Conservation (phyloP, 2,888 invertebrate genomes). For the Melitaea athalia region DNA sequence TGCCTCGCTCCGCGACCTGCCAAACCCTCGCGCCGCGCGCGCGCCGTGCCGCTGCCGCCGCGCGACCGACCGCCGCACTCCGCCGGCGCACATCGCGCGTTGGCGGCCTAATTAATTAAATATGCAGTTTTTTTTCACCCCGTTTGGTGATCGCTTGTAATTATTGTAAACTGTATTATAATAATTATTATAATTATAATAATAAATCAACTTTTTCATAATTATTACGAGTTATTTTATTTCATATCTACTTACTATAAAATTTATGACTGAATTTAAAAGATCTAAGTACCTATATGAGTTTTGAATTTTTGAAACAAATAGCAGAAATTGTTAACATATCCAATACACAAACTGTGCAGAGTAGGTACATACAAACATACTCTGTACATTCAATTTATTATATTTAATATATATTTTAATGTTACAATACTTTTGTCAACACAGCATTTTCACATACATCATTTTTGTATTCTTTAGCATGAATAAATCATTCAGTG, state of each 20-base stretch:
- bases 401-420: too few species aligned
- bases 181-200: conserved; percentile 82
- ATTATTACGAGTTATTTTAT: conserved; percentile 76
- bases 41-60: conserved; percentile 84
- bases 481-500: too few species aligned
- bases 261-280: neutral
- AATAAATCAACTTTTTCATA: conserved; percentile 83
- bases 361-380: too few species aligned
- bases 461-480: too few species aligned
- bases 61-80: conserved; percentile 85
- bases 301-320: neutral
- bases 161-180: conserved; percentile 83
- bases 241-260: conserved; percentile 42
- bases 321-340: neutral
- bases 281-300: neutral
- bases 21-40: conserved; percentile 75
- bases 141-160: conserved; percentile 83
- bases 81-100: conserved; percentile 49
- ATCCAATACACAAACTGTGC: too few species aligned
- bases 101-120: conserved; percentile 74
- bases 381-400: too few species aligned
- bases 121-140: conserved; percentile 82
- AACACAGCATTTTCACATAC: too few species aligned
- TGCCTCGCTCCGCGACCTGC: conserved; percentile 86
- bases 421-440: too few species aligned